phyloP scores from a whole-genome alignment of 2,888 invertebrate species.

The Meganola albula region DNA sequence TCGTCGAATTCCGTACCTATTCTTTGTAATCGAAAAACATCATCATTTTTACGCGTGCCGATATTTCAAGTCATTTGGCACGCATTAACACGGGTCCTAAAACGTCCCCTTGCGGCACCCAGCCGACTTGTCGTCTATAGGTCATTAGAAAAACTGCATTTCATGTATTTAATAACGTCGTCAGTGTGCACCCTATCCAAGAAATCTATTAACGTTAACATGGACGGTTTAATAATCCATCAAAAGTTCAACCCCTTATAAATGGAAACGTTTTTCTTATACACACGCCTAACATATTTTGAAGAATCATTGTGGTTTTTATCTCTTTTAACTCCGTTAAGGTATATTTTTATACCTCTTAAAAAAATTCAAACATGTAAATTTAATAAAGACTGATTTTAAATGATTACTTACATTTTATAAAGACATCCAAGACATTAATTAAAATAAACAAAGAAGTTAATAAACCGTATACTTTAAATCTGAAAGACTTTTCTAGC shows the following conservation, averaged over 20 bases:
- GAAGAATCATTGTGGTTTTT: no score
- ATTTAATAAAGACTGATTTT: no score
- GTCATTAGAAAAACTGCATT: conserved; percentile 72
- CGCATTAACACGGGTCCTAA: conserved; percentile 40
- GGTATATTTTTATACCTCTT: no score
- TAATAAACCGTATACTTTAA: no score
- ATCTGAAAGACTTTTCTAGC: no score
- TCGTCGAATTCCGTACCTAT: no score
- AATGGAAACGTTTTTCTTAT: conserved; percentile 23
- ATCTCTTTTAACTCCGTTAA: no score
- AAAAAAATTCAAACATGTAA: no score
- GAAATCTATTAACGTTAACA: conserved; percentile 71
- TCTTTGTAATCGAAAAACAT: conserved; percentile 25
- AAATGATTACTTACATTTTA: no score
- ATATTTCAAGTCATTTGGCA: conserved; percentile 52
- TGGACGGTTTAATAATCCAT: conserved; percentile 60
- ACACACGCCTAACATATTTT: conserved; percentile 9
- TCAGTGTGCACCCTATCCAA: conserved; percentile 55
- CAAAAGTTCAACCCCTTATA: conserved; percentile 43
- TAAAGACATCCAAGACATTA: no score
- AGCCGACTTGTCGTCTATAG: conserved; percentile 29
- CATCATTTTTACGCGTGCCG: conserved; percentile 30
- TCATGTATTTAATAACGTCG: conserved; percentile 72
- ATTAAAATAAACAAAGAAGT: no score
- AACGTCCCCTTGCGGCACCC: conserved; percentile 26